These are phyloP conservation scores for Labroides dimidiatus DNA, from an alignment of 2,797 vertebrate species.

Conservation along the genomic window DNA sequence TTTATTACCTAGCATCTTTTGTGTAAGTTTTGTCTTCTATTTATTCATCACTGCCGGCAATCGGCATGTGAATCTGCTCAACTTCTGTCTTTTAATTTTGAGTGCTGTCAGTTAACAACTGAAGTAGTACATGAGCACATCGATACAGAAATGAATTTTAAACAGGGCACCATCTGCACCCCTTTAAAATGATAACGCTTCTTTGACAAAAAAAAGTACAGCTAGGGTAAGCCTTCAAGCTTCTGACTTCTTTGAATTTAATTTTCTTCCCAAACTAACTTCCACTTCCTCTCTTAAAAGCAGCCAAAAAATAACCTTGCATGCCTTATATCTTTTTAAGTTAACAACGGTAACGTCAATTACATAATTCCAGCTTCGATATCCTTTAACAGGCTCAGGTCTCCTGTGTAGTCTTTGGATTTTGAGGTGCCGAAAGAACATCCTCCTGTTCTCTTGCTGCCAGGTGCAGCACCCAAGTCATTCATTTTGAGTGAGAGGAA, in stretches of 20 bases:
- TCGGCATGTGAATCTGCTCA: no score
- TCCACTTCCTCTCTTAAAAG: background rate
- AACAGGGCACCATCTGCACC: constrained; percentile 10
- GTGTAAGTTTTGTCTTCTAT: no score
- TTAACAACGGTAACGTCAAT: background rate
- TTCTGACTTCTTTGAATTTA: no score
- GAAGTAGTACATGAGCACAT: background rate
- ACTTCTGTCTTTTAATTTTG: background rate
- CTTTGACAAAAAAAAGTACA: background rate
- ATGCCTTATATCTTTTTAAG: background rate
- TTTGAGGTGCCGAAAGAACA: constrained; percentile 20
- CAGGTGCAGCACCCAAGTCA: constrained; percentile 20
- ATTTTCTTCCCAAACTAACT: no score
- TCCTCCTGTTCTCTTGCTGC: constrained; percentile 27
- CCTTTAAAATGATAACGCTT: constrained; percentile 3
- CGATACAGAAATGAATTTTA: background rate
- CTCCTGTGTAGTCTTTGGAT: constrained; percentile 16
- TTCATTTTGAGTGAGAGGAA: constrained; percentile 47
- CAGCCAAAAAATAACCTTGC: background rate
- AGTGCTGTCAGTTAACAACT: background rate
- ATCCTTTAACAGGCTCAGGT: constrained; percentile 12
- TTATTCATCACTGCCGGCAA: no score
- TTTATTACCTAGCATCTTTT: no score
- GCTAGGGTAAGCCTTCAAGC: no score
- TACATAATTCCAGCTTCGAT: constrained; percentile 15